Conservation (phyloP, 2,888 invertebrate genomes). For the Patella caerulea region DNA sequence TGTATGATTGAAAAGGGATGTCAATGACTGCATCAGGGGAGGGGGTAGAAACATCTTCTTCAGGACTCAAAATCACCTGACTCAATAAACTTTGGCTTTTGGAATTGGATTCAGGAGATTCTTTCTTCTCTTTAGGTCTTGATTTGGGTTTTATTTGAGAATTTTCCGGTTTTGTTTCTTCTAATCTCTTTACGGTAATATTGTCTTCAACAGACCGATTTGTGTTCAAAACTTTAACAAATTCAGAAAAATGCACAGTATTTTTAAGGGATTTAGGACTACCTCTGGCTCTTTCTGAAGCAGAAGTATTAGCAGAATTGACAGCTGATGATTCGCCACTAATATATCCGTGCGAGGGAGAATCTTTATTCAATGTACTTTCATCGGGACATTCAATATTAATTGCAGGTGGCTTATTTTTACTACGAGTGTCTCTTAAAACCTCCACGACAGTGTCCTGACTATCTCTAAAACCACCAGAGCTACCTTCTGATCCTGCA, state of each 20-base stretch:
- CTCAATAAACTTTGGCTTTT: constrained; percentile 42
- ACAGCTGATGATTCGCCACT: constrained; percentile 10
- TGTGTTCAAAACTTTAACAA: constrained; percentile 61
- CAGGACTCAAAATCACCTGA: constrained; percentile 55
- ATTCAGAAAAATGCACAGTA: constrained; percentile 61
- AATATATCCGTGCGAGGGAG: background rate
- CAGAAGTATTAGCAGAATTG: constrained; percentile 35
- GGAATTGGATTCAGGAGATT: background rate
- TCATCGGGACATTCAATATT: background rate
- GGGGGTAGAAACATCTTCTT: constrained; percentile 46
- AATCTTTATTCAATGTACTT: background rate
- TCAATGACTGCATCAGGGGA: constrained; percentile 39
- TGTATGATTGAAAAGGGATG: constrained; percentile 47
- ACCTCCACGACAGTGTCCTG: constrained; percentile 36
- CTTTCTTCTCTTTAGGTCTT: background rate
- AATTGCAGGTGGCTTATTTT: background rate
- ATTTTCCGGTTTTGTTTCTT: constrained; percentile 33
- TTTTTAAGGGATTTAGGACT: constrained; percentile 61
- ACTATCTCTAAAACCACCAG: constrained; percentile 36
- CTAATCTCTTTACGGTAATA: constrained; percentile 48
- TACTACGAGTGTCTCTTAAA: background rate
- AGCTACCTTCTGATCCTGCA: constrained; percentile 8
- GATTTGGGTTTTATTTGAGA: background rate
- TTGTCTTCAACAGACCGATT: constrained; percentile 58
- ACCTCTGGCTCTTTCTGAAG: constrained; percentile 39